Percentiles rank a stretch among this genome's conserved stretches.
phyloP scores from a whole-genome alignment of 2,888 invertebrate genomes.

The Ptilodon capucinus region DNA sequence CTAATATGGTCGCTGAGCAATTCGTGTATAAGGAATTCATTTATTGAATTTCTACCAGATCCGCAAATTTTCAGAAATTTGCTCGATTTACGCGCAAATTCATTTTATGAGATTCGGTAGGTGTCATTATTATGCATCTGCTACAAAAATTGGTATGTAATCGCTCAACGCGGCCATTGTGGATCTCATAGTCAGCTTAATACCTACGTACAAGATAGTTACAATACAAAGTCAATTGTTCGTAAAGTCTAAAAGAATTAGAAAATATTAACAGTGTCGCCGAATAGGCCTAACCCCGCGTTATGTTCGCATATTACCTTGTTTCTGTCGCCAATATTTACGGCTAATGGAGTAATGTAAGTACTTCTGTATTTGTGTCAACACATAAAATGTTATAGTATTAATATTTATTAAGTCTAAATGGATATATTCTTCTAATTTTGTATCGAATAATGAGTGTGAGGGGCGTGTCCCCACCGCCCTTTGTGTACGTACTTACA shows the following conservation, averaged over 20 bases:
- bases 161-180: too few species aligned
- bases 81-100: too few species aligned
- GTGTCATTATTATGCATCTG: too few species aligned
- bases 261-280: too few species aligned
- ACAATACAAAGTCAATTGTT: constrained; percentile 72
- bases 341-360: constrained; percentile 60
- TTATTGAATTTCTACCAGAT: too few species aligned
- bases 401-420: constrained; percentile 78
- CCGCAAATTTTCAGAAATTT: too few species aligned
- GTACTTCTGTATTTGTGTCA: constrained; percentile 70
- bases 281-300: constrained; percentile 37
- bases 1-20: too few species aligned
- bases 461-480: constrained; percentile 33
- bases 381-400: constrained; percentile 68
- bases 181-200: too few species aligned
- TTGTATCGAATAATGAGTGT: constrained; percentile 71
- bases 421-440: constrained; percentile 83
- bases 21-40: too few species aligned
- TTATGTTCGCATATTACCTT: constrained; percentile 37
- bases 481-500: constrained; percentile 34
- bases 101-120: too few species aligned
- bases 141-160: too few species aligned
- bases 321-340: too few species aligned
- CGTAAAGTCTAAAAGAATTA: constrained; percentile 38
- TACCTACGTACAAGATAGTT: constrained; percentile 37